A percentile compares a stretch with the other conserved stretches of the same genome.
These are phyloP conservation scores for Conus ventricosus DNA, from an alignment of 1,140 invertebrate species.

Conservation along the genomic window DNA sequence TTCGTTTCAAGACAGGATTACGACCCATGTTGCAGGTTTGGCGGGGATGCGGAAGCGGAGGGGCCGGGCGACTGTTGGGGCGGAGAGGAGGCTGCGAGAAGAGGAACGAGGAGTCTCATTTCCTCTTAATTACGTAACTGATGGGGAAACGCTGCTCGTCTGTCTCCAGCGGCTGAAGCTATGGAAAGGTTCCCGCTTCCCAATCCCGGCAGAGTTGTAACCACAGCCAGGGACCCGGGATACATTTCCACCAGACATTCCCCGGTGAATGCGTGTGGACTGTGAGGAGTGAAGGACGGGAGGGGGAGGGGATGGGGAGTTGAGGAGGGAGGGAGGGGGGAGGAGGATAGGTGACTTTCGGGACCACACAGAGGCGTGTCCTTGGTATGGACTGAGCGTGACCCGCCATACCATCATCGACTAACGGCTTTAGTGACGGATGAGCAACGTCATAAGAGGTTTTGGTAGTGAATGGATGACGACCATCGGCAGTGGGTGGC, in stretches of 20 bases:
- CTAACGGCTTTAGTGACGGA: conserved; percentile 1
- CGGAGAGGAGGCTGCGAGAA: neutral
- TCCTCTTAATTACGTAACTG: neutral
- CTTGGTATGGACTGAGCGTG: neutral
- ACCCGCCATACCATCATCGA: neutral
- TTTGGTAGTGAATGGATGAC: neutral
- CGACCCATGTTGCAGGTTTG: neutral
- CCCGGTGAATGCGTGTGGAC: neutral
- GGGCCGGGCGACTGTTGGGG: no score
- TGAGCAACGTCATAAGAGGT: neutral
- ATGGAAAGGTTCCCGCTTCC: neutral
- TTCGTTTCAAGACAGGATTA: neutral
- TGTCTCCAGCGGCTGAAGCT: neutral
- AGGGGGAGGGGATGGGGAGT: neutral
- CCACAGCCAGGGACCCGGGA: neutral
- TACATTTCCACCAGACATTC: neutral
- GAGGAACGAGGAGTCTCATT: neutral
- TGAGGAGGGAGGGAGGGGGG: no score
- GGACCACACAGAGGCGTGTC: neutral
- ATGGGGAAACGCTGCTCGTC: neutral
- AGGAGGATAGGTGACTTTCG: neutral
- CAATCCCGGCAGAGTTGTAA: neutral
- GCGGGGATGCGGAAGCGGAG: neutral
- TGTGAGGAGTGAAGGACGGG: neutral
- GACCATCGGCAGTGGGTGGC: neutral